Conservation (phyloP, 2,888 invertebrate species). For the Ctena decussata region DNA sequence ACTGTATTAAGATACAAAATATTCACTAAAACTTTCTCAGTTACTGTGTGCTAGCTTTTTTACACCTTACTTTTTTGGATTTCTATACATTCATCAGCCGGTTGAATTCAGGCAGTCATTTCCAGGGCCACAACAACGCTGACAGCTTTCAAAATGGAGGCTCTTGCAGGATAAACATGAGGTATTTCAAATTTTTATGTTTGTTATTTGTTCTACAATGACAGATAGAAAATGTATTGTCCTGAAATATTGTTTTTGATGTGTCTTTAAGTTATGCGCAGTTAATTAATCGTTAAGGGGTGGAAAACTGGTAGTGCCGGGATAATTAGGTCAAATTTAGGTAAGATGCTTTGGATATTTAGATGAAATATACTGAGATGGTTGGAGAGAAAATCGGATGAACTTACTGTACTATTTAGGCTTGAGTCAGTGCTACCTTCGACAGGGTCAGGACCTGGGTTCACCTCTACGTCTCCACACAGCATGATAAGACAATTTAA, state of each 20-base stretch:
- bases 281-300: neutral
- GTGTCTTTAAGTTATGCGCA: neutral
- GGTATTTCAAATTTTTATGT: neutral
- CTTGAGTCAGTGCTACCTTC: no score
- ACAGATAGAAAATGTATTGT: neutral
- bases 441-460: no score
- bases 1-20: neutral
- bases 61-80: neutral
- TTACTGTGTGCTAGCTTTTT: neutral
- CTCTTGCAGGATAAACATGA: neutral
- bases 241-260: neutral
- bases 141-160: neutral
- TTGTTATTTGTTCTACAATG: neutral
- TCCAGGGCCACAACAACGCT: neutral
- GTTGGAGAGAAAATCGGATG: no score
- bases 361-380: no score
- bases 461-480: no score
- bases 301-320: neutral
- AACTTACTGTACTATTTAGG: no score
- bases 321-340: neutral
- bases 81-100: neutral
- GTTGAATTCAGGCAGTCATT: no score
- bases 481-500: no score
- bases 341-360: no score
- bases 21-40: neutral